Conservation (phyloP, 92 coral and sea anemone genomes). For the Hydrozoanthus gracilis region DNA sequence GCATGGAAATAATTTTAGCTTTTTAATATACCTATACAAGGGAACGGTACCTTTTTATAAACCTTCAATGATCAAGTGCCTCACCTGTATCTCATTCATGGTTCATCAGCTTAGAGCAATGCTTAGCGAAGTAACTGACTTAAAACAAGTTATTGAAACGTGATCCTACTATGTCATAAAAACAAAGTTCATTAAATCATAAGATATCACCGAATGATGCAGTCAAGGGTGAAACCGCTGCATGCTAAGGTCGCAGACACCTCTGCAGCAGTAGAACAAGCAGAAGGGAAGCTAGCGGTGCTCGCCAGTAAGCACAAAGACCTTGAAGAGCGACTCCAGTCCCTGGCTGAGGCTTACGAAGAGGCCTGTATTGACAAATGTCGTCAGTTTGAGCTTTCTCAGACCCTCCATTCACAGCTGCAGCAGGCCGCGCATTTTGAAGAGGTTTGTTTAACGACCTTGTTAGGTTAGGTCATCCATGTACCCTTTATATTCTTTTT, state of each 20-base stretch:
- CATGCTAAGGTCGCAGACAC: constrained; percentile 95
- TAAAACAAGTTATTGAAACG: too few relatives aligned
- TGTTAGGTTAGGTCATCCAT: not conserved
- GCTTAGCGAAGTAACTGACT: too few relatives aligned
- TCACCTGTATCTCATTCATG: too few relatives aligned
- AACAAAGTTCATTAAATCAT: not conserved
- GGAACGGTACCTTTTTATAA: too few relatives aligned
- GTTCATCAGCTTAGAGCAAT: too few relatives aligned
- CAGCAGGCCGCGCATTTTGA: constrained; percentile 97
- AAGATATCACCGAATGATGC: constrained; percentile 99
- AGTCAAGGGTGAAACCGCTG: constrained; percentile 93
- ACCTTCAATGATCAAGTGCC: too few relatives aligned
- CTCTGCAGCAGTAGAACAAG: constrained; percentile 85
- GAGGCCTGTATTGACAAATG: constrained; percentile 98
- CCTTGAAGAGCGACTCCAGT: constrained; percentile 86
- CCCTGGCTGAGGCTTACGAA: constrained; percentile 87
- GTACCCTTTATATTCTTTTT: not conserved
- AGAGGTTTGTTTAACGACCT: constrained; percentile 63
- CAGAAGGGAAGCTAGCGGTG: constrained; percentile 80
- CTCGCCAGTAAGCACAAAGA: constrained; percentile 86
- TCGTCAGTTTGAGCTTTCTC: constrained; percentile 88
- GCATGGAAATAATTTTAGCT: too few relatives aligned
- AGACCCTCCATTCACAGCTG: constrained; percentile 86
- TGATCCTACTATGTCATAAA: too few relatives aligned
- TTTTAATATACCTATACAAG: too few relatives aligned